A percentile compares a stretch with the other conserved stretches of the same genome.
phyloP scores from a whole-genome alignment of 2,113 vertebrate species.

The Hydropotes inermis region DNA sequence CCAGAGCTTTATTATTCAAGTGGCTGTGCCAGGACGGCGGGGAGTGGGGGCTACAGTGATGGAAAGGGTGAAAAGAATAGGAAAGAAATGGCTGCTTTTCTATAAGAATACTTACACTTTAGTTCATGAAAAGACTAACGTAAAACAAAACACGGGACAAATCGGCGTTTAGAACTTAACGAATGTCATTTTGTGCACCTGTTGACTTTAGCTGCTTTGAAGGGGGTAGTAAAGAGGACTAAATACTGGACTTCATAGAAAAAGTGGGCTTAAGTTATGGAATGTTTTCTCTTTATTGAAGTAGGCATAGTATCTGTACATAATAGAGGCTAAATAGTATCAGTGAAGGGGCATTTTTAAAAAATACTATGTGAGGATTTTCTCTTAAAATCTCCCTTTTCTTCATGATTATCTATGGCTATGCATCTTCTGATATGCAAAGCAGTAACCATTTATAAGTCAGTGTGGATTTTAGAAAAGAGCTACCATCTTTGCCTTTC shows the following conservation, averaged over 20 bases:
- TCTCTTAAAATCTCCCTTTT: background rate
- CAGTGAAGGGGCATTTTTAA: background rate
- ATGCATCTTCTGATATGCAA: background rate
- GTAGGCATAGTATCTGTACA: background rate
- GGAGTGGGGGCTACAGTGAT: background rate
- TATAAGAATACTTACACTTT: background rate
- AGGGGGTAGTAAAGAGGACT: background rate
- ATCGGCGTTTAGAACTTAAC: background rate
- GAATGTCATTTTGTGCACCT: constrained; percentile 25
- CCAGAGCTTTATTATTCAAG: background rate
- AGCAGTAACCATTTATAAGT: background rate
- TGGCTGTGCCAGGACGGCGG: background rate
- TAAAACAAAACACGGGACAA: background rate
- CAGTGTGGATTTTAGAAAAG: constrained; percentile 3
- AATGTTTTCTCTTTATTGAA: background rate
- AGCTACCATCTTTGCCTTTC: background rate
- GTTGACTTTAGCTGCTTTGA: constrained; percentile 32
- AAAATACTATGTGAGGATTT: background rate
- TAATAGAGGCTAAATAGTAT: background rate
- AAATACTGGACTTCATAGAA: background rate
- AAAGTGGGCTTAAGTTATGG: background rate
- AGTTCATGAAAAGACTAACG: background rate
- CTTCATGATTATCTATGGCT: background rate
- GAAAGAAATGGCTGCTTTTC: constrained; percentile 11
- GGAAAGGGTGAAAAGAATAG: background rate